phyloP scores from a whole-genome alignment of 1,140 invertebrate species.

The Lepidurus apus region DNA sequence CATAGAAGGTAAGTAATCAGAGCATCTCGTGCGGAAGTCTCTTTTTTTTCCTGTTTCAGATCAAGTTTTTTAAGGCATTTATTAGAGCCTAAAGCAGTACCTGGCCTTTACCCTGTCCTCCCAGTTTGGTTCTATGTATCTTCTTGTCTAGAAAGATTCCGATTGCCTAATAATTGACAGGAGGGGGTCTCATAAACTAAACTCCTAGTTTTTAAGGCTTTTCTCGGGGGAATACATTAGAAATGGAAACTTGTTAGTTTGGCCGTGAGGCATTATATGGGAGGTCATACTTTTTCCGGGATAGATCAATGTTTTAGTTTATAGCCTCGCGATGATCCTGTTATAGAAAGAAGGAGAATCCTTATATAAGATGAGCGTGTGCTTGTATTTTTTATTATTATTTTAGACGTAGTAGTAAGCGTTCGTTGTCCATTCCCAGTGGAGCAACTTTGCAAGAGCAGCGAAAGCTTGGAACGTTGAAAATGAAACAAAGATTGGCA shows the following conservation, averaged over 20 bases:
- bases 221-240: neutral
- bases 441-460: too few species aligned
- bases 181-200: neutral
- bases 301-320: neutral
- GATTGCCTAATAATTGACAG: neutral
- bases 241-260: neutral
- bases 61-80: neutral
- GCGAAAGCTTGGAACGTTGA: too few species aligned
- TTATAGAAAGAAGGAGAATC: neutral
- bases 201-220: neutral
- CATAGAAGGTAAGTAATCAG: slow-evolving; percentile 55
- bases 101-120: neutral
- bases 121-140: neutral
- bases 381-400: too few species aligned
- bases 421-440: too few species aligned
- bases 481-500: too few species aligned
- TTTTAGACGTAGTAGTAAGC: too few species aligned
- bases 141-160: neutral
- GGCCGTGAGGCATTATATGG: neutral
- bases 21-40: neutral
- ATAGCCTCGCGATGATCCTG: neutral
- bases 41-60: neutral
- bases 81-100: neutral
- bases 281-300: neutral
- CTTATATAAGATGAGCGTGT: neutral